Conservation (phyloP, 2,113 vertebrate genomes). For the Gnathonemus longibarbis region DNA sequence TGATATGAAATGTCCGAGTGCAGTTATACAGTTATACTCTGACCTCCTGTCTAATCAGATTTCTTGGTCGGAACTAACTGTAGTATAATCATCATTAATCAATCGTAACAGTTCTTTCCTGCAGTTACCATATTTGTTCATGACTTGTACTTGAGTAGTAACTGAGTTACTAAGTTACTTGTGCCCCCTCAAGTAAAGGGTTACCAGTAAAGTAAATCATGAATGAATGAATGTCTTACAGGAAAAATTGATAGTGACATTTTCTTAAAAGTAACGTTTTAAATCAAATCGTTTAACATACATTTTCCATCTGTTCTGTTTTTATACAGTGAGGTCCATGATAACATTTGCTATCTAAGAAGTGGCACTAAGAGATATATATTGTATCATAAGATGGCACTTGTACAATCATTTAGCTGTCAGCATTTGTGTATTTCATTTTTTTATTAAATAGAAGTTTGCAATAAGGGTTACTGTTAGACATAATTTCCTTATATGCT, state of each 20-base stretch:
- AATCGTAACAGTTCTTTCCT: neutral
- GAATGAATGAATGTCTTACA: neutral
- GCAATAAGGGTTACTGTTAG: neutral
- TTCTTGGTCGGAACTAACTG: neutral
- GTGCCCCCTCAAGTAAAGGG: neutral
- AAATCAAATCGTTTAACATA: neutral
- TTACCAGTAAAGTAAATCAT: neutral
- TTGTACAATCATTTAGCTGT: neutral
- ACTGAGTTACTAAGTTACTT: neutral
- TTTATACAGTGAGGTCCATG: neutral
- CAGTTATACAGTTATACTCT: neutral
- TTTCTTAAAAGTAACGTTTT: neutral
- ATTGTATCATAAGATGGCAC: neutral
- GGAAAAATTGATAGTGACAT: neutral
- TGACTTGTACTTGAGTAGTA: neutral
- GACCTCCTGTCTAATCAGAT: neutral
- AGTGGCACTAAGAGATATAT: neutral
- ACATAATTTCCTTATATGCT: neutral
- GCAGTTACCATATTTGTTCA: neutral
- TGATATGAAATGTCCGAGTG: neutral
- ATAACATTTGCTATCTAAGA: neutral
- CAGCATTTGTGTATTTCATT: neutral
- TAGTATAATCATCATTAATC: neutral
- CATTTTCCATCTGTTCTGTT: neutral
- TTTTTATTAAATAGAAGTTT: neutral